A percentile compares a stretch with the other conserved stretches of the same genome.
phyloP scores from a whole-genome alignment of 2,797 vertebrate species.

The Aeoliscus strigatus region DNA sequence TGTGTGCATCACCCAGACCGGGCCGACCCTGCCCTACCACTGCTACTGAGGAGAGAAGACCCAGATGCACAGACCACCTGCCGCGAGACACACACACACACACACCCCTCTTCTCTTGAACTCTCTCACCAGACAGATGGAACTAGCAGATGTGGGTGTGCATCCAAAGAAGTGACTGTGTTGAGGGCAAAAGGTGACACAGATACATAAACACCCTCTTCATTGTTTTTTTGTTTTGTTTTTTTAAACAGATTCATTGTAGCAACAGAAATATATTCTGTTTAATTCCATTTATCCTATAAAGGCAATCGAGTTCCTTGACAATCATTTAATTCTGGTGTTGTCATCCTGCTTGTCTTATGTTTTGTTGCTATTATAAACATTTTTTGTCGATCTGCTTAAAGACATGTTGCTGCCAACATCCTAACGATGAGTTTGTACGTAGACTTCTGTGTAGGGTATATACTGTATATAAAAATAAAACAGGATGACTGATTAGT shows the following conservation, averaged over 20 bases:
- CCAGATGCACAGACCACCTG: constrained; percentile 49
- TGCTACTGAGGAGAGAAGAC: constrained; percentile 76
- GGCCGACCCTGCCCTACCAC: constrained; percentile 72
- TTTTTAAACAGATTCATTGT: constrained; percentile 50
- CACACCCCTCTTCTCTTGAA: background rate
- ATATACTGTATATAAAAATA: constrained; percentile 70
- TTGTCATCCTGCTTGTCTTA: constrained; percentile 42
- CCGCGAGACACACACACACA: background rate
- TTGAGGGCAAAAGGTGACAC: constrained; percentile 33
- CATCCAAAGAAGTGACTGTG: constrained; percentile 70
- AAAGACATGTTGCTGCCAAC: constrained; percentile 57
- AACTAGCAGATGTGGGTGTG: constrained; percentile 48
- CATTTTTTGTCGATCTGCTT: constrained; percentile 28
- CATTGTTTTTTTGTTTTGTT: background rate
- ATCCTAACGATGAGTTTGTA: constrained; percentile 51
- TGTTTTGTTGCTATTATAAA: constrained; percentile 20
- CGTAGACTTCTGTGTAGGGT: constrained; percentile 59
- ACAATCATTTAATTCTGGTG: constrained; percentile 69
- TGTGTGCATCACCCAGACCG: constrained; percentile 76
- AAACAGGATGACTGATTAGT: constrained; percentile 63
- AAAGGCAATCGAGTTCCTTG: constrained; percentile 70
- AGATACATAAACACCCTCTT: constrained; percentile 25
- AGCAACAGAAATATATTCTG: constrained; percentile 64
- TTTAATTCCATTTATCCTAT: constrained; percentile 63
- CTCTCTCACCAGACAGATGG: constrained; percentile 37